Evolutionary conservation across 1,140 invertebrate genomes (phyloP).

Genomic region (Cyclargus thomasi): DNA sequence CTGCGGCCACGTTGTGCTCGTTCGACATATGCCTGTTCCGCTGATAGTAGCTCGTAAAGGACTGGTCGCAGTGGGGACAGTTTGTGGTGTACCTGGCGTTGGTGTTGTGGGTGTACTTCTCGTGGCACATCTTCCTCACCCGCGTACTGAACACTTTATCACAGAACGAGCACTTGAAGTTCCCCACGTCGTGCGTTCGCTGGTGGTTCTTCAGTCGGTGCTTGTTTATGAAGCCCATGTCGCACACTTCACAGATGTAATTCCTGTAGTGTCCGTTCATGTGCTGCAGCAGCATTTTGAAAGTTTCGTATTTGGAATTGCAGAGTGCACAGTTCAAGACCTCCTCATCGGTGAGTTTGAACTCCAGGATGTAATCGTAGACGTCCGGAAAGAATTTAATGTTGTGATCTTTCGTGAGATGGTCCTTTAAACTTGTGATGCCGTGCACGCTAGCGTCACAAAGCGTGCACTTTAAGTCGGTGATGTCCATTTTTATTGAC

Average conservation of each 20-base stretch:
- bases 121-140: slow-evolving; percentile 48
- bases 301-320: slow-evolving; percentile 51
- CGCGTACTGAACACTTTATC: slow-evolving; percentile 62
- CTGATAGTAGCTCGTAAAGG: slow-evolving; percentile 58
- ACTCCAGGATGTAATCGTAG: slow-evolving; percentile 55
- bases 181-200: slow-evolving; percentile 50
- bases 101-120: slow-evolving; percentile 57
- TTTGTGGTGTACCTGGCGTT: slow-evolving; percentile 50
- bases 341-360: slow-evolving; percentile 46
- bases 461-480: slow-evolving; percentile 48
- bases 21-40: slow-evolving; percentile 57
- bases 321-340: slow-evolving; percentile 52
- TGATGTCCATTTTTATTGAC: slow-evolving; percentile 59
- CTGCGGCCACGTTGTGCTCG: slow-evolving; percentile 45
- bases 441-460: slow-evolving; percentile 36
- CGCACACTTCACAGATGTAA: slow-evolving; percentile 87
- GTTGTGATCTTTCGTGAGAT: slow-evolving; percentile 42
- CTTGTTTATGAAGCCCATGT: slow-evolving; percentile 79
- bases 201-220: slow-evolving; percentile 74
- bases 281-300: slow-evolving; percentile 63
- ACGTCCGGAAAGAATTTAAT: slow-evolving; percentile 51
- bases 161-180: slow-evolving; percentile 58
- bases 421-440: slow-evolving; percentile 45
- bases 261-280: slow-evolving; percentile 68
- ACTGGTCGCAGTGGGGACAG: slow-evolving; percentile 53